A percentile compares a stretch with the other conserved stretches of the same genome.
These are phyloP conservation scores for Rhaphigaster nebulosa DNA, from an alignment of 2,888 invertebrate genomes.

Conservation along the genomic window DNA sequence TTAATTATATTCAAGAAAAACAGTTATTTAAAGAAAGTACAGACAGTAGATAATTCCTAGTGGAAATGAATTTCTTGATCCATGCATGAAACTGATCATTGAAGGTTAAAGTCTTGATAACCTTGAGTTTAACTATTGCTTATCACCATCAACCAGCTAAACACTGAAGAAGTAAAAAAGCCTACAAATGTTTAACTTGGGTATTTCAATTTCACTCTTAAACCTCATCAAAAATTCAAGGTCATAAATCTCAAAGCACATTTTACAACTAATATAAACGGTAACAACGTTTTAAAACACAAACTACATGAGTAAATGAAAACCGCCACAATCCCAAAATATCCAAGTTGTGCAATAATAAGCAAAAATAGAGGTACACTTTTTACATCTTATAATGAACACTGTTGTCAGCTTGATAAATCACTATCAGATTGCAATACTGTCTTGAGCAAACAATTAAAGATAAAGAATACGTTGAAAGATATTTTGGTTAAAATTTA, in stretches of 20 bases:
- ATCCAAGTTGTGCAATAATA: constrained; percentile 45
- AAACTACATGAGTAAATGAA: background rate
- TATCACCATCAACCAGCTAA: constrained; percentile 47
- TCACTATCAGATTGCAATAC: constrained; percentile 30
- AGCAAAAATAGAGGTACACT: constrained; percentile 40
- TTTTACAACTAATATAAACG: background rate
- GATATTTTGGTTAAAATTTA: constrained; percentile 21
- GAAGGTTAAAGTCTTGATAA: constrained; percentile 57
- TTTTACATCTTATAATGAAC: constrained; percentile 12
- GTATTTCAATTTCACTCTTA: constrained; percentile 23
- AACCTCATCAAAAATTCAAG: constrained; percentile 6
- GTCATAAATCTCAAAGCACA: constrained; percentile 29
- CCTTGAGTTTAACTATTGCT: constrained; percentile 58
- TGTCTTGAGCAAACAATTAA: constrained; percentile 11
- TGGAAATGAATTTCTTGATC: constrained; percentile 25
- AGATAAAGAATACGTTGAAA: background rate
- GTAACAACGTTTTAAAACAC: background rate
- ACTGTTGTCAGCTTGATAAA: constrained; percentile 14
- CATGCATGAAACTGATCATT: constrained; percentile 43
- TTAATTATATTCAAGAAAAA: background rate
- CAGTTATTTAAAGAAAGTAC: background rate
- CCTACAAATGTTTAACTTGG: constrained; percentile 24
- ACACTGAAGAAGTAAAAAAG: constrained; percentile 34
- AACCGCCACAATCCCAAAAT: constrained; percentile 10
- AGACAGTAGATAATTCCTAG: background rate